Evolutionary conservation across 2,888 invertebrate genomes (phyloP), one percentile per base, ranked within the genome.

Genomic region (Aethes cnicana): DNA sequence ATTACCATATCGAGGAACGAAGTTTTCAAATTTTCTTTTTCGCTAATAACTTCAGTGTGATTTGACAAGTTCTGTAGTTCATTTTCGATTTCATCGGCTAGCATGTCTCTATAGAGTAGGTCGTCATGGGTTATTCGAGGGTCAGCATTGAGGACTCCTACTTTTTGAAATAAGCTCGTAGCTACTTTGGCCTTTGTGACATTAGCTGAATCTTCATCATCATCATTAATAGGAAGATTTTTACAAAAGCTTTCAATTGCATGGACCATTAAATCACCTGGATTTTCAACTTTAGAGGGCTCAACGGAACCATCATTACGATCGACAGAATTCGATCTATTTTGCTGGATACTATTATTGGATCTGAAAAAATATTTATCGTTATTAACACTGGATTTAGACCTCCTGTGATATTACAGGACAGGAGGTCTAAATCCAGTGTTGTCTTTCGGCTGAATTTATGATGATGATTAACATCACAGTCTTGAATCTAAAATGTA

Each of bases 211-310:
- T 66, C 57, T 39, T 65, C 61, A 43, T 68, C 54, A 26, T 60
- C 53, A 41, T 55, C 60, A 32, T 63, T 55, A 2, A 82, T 62
- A 23, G 80, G 80, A 41, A 84, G 60, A 12, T 68, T 61, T 5
- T 69, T 63, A 39, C 71, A 75, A 82, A 82, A 84, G 16, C 61
- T 64, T 53, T 82, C 81, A 48, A 84, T 74, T 7, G 65, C 64
- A 49, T 81, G 68, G 3, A 79, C 68, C 26, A 81, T 63, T 14
- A 58, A 23, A 17, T 59, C 53, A 11, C 65, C 71, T 17, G 71
- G 65, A 46, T 63, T 21, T 43, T 16, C 26, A n/a, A 1, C 12
- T 4, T 6, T 25, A n/a, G 4, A 1, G 9, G 9, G 0, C n/a
- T 9, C n/a, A 17, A 8, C 17, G n/a, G 16, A 32, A n/a, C n/a